phyloP scores from a whole-genome alignment of 2,113 vertebrate species.

The Perognathus longimembris region DNA sequence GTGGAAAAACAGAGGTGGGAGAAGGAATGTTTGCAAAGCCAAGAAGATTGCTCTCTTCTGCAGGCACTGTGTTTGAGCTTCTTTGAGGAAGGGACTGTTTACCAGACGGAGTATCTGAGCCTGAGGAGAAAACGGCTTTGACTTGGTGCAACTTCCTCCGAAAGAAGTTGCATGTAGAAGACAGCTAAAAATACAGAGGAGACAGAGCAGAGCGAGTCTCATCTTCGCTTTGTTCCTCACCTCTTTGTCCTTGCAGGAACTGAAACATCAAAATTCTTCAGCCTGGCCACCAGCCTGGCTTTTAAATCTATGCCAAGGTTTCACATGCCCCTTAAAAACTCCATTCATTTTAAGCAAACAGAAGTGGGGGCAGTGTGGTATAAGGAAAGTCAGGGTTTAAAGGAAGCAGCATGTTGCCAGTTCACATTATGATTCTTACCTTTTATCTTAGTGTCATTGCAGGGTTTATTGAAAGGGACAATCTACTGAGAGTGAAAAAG shows the following conservation, averaged over 20 bases:
- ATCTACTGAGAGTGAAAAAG: too few species aligned
- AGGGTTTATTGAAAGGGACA: too few species aligned
- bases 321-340: neutral
- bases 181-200: neutral
- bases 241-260: neutral
- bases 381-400: neutral
- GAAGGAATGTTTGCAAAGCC: neutral
- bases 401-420: neutral
- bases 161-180: neutral
- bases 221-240: neutral
- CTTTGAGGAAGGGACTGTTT: constrained; percentile 8
- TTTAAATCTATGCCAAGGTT: neutral
- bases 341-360: neutral
- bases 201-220: neutral
- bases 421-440: neutral
- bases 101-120: neutral
- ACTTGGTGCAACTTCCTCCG: neutral
- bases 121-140: constrained; percentile 58
- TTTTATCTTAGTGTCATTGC: too few species aligned
- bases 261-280: neutral
- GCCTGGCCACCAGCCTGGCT: neutral
- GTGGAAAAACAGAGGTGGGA: neutral
- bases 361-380: neutral
- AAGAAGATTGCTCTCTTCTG: neutral
- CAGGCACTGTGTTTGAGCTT: neutral